Conservation (phyloP, 2,888 invertebrate species). For the Orchesella flavescens region DNA sequence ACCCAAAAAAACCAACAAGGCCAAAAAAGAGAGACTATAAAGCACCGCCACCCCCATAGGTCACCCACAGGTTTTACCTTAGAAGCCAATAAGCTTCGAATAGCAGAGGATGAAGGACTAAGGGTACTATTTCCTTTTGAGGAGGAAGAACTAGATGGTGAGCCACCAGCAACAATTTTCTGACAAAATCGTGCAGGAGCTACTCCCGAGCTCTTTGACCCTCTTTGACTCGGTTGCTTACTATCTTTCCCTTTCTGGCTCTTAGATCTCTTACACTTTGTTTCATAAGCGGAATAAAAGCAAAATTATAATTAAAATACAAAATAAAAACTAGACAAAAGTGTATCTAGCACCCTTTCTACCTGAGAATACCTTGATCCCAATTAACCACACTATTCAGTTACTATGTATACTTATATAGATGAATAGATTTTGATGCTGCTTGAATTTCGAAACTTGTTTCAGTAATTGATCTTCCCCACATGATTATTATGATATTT, state of each 20-base stretch:
- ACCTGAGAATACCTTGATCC: too few relatives aligned
- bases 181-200: neutral
- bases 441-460: too few relatives aligned
- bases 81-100: slow-evolving; percentile 71
- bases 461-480: too few relatives aligned
- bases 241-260: slow-evolving; percentile 47
- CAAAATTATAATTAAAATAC: slow-evolving; percentile 9
- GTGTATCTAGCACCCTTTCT: neutral
- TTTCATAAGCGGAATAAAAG: neutral
- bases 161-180: neutral
- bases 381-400: too few relatives aligned
- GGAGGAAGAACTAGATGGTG: neutral
- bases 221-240: slow-evolving; percentile 31
- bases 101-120: slow-evolving; percentile 71
- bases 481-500: too few relatives aligned
- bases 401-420: too few relatives aligned
- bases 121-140: slow-evolving; percentile 49
- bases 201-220: neutral
- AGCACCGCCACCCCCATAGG: too few relatives aligned
- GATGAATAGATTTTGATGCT: too few relatives aligned
- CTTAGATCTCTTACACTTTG: slow-evolving; percentile 41
- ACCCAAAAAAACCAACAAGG: too few relatives aligned
- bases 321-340: slow-evolving; percentile 13
- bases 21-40: too few relatives aligned
- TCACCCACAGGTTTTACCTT: slow-evolving; percentile 68